These are phyloP conservation scores for Calyptomena viridis DNA, from an alignment of 2,113 vertebrate genomes.

Conservation along the genomic window DNA sequence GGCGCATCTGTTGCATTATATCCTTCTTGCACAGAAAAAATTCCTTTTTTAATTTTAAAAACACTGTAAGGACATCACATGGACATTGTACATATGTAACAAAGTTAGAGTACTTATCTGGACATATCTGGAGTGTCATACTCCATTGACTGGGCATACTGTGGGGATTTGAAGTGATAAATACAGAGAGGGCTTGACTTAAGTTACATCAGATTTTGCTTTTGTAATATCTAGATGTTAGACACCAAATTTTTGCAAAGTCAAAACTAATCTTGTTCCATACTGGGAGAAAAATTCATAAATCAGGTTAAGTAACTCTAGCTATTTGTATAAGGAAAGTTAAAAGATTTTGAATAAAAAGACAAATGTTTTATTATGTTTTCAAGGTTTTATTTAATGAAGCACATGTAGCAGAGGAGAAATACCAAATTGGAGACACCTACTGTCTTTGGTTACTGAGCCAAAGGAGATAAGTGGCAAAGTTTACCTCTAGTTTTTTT, in stretches of 20 bases:
- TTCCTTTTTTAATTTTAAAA: not conserved
- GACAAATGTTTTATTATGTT: not conserved
- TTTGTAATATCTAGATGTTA: not conserved
- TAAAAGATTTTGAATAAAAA: not conserved
- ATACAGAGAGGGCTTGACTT: not conserved
- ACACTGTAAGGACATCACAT: not conserved
- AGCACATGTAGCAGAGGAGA: not conserved
- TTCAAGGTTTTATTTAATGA: not conserved
- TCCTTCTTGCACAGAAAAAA: not conserved
- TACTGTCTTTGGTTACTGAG: not conserved
- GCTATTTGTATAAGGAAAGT: not conserved
- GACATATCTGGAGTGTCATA: not conserved
- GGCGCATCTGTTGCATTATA: no score
- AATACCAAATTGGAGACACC: not conserved
- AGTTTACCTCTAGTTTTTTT: not conserved
- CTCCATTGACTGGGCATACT: not conserved
- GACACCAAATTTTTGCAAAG: not conserved
- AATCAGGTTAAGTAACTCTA: not conserved
- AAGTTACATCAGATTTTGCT: not conserved
- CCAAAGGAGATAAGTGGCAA: not conserved
- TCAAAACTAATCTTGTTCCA: not conserved
- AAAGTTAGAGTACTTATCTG: not conserved
- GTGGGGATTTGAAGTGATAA: not conserved
- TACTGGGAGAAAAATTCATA: not conserved
- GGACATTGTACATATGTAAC: not conserved